Evolutionary conservation across 2,113 vertebrate species (phyloP).

Genomic region (Suncus etruscus): DNA sequence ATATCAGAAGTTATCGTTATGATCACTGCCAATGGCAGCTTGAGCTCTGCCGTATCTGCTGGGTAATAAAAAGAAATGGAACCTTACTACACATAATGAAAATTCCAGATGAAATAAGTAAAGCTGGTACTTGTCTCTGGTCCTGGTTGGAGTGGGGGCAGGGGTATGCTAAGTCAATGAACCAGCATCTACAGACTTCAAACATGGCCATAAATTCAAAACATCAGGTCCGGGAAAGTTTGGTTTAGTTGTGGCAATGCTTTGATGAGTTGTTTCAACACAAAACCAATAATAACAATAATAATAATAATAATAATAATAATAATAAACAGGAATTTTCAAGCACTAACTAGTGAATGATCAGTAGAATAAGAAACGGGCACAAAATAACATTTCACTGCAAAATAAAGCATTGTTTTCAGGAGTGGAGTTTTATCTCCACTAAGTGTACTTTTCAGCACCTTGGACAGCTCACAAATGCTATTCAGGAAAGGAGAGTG

Average conservation of each 20-base stretch:
- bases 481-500: constrained; percentile 62
- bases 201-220: neutral
- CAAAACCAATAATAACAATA: neutral
- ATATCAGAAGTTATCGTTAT: constrained; percentile 61
- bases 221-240: neutral
- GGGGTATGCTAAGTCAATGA: neutral
- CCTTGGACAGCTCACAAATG: constrained; percentile 47
- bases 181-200: neutral
- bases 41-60: constrained; percentile 35
- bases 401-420: neutral
- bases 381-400: constrained; percentile 3
- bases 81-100: constrained; percentile 52
- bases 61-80: constrained; percentile 44
- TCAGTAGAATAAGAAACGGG: neutral
- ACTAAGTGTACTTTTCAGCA: constrained; percentile 22
- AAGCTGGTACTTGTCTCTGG: constrained; percentile 13
- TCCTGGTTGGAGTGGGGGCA: neutral
- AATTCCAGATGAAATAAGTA: constrained; percentile 41
- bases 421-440: neutral
- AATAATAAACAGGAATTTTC: neutral
- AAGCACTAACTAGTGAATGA: neutral
- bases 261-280: neutral
- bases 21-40: constrained; percentile 2
- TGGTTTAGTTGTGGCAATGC: neutral
- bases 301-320: neutral